A percentile compares a stretch with the other conserved stretches of the same genome.
Conservation (phyloP, 2,888 invertebrate species). For the Clivina fossor region DNA sequence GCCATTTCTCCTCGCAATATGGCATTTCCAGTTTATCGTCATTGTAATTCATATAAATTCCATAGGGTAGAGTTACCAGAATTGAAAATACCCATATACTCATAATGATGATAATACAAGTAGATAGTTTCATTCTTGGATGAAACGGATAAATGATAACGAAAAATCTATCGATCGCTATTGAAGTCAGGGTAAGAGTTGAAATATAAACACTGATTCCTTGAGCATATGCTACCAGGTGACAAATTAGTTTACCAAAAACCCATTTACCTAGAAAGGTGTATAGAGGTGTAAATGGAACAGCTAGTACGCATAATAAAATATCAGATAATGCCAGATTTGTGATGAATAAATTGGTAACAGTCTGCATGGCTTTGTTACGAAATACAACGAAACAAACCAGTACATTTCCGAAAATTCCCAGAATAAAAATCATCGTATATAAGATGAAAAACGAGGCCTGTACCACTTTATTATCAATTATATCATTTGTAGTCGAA, state of each 20-base stretch:
- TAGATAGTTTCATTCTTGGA: slow-evolving; percentile 86
- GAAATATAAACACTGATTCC: slow-evolving; percentile 97
- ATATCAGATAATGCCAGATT: slow-evolving; percentile 96
- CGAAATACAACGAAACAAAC: slow-evolving; percentile 93
- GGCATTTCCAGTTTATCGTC: slow-evolving; percentile 42
- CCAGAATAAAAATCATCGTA: slow-evolving; percentile 82
- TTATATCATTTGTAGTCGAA: slow-evolving; percentile 55
- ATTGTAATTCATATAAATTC: slow-evolving; percentile 69
- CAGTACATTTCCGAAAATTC: slow-evolving; percentile 84
- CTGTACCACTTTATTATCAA: slow-evolving; percentile 68
- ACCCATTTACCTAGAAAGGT: slow-evolving; percentile 91
- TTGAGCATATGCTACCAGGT: slow-evolving; percentile 90
- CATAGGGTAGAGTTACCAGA: slow-evolving; percentile 88
- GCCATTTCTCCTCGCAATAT: slow-evolving; percentile 91
- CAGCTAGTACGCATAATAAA: slow-evolving; percentile 86
- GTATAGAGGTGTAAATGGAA: slow-evolving; percentile 95
- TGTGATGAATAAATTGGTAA: slow-evolving; percentile 96
- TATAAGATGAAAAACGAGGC: slow-evolving; percentile 77
- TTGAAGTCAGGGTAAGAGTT: slow-evolving; percentile 93
- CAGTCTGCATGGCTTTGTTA: slow-evolving; percentile 95
- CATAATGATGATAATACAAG: slow-evolving; percentile 82
- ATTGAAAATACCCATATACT: slow-evolving; percentile 90
- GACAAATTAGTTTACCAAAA: slow-evolving; percentile 88
- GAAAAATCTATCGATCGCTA: slow-evolving; percentile 96
- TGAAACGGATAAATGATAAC: slow-evolving; percentile 96